phyloP scores from a whole-genome alignment of 2,888 invertebrate species.

The Vannuccia rotundouncinata region DNA sequence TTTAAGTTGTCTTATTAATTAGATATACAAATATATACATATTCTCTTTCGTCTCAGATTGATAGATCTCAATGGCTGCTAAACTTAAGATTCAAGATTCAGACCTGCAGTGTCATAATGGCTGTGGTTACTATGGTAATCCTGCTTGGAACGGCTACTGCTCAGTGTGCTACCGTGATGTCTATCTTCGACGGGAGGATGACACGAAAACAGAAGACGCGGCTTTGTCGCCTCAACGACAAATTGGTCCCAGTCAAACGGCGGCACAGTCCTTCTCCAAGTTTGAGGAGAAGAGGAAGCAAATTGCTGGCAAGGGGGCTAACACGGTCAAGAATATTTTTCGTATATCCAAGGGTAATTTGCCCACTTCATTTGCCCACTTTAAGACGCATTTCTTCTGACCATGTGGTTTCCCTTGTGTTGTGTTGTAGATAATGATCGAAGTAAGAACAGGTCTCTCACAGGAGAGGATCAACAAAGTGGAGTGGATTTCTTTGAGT shows the following conservation, averaged over 20 bases:
- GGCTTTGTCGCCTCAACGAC: conserved; percentile 10
- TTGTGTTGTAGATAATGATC: neutral
- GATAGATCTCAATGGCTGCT: neutral
- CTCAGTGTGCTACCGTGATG: conserved; percentile 84
- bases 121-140: conserved; percentile 94
- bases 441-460: neutral
- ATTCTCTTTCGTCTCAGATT: too few relatives aligned
- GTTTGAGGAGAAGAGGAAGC: conserved; percentile 77
- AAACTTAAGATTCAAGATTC: conserved; percentile 53
- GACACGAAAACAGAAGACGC: conserved; percentile 28
- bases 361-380: too few relatives aligned
- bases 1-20: too few relatives aligned
- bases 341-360: neutral
- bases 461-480: neutral
- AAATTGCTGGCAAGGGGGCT: conserved; percentile 71
- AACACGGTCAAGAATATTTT: conserved; percentile 63
- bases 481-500: neutral
- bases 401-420: too few relatives aligned
- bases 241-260: neutral
- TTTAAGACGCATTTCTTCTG: too few relatives aligned
- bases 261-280: conserved; percentile 63
- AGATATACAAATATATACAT: too few relatives aligned
- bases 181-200: neutral
- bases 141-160: conserved; percentile 95
- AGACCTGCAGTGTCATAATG: conserved; percentile 81